Base-by-base conservation (phyloP, 2,888 invertebrate species). In the Auanema freiburgensis region DNA sequence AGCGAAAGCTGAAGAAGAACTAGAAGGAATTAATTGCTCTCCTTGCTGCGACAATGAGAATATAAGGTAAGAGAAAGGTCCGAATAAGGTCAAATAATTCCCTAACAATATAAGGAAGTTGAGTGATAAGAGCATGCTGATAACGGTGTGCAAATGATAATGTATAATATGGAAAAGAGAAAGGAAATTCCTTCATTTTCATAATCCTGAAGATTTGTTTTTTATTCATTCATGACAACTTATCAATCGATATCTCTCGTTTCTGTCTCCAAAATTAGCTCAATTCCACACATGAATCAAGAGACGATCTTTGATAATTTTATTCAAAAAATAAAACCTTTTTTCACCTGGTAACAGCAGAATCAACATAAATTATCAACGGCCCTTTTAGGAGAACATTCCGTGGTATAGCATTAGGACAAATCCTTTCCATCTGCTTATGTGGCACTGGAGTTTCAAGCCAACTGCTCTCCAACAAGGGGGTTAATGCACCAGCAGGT, bases 371-470 rank as follows among this genome's bases (percentile, higher is more conserved):
- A 18, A 6, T 23, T 50, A 23, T 49, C 41, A n/a, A 50, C 51
- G 56, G 5, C 51, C 25, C 61, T 80, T 83, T 55, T 78, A 85
- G 85, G 61, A 69, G 79, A 50, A 82, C 85, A 40, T 71, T 81
- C 61, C 77, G 80, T 65, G 78, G 85, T 0, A 50, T 86, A 3
- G 54, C 81, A 0, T 69, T 85, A 12, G 86, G 86, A 12, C 92
- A 92, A 86, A 86, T 90, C 63, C 85, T 92, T 72, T 91, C 91
- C 0, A 79, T 91, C 53, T 86, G 91, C 65, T 84, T 92, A 57
- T 91, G 91, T 85, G 89, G 90, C 51, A 90, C 91, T 83, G 91
- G 90, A 79, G 88, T 90, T 57, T 85, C 90, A 72, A 90, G 90
- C 68, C 90, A 90, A 75, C 85, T 89, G 70, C 88, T 91, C 79